Base-by-base conservation (phyloP, 2,888 invertebrate genomes). In the Epistrophe grossulariae region DNA sequence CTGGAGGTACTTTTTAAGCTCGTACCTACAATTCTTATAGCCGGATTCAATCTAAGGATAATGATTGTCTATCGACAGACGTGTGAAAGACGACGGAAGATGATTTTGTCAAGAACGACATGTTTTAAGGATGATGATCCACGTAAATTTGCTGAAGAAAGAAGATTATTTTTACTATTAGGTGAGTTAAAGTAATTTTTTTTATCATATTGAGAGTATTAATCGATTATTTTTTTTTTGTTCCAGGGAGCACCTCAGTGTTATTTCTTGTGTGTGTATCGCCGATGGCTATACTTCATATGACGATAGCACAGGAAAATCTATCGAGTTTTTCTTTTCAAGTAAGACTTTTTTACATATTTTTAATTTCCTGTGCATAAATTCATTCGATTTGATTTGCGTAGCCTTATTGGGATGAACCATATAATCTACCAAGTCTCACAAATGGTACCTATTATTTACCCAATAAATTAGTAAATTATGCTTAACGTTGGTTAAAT, bases 281-380 rank as follows among this genome's bases (percentile, higher is more conserved):
- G 17, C 96, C 96, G 0, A 95, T 96, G 95, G 95, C 95, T 73
- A 95, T 96, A 88, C 93, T 96, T 15, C 95, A 95, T 89, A 94
- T 96, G 88, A 95, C 95, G 13, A 93, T 96, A 88, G 95, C 95
- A 43, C 94, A 95, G 88, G 93, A 94, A 84, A 95, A 95, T 90
- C 92, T 95, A 88, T 94, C 94, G 52, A 93, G 94, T 89, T 95
- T 94, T 90, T 94, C 95, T 50, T 95, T 95, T 91, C 95, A 95
- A 93, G 95, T 95, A 91, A 92, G 91, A n/a, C n/a, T n/a, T n/a
- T 89, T 43, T 3, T 15, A 31, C 48, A 6, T 35, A 28, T 31
- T 31, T 31, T 31, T 6, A 31, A 1, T 6, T 31, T 31, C 7
- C 7, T 31, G 7, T 31, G 7, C 31, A 31, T 4, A 28, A 28